phyloP scores from a whole-genome alignment of 2,113 vertebrate species.

The Romanogobio albipinnatus region DNA sequence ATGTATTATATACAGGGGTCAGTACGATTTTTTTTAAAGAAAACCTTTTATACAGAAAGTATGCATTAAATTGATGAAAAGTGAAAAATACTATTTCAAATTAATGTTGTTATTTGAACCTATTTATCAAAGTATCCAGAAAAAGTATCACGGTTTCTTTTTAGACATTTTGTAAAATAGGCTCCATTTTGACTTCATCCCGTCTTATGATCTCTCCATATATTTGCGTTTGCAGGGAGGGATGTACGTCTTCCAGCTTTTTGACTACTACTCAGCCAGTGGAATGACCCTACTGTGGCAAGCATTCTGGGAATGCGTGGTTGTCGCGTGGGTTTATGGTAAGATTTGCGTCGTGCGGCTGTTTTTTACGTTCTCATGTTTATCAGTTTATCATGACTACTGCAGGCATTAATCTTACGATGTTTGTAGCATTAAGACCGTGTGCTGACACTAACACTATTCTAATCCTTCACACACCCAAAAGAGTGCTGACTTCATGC shows the following conservation, averaged over 20 bases:
- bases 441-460: neutral
- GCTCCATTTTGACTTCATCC: neutral
- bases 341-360: conserved; percentile 38
- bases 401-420: neutral
- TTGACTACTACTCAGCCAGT: conserved; percentile 85
- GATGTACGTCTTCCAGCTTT: conserved; percentile 85
- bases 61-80: too few species aligned
- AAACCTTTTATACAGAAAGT: too few species aligned
- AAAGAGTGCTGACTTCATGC: neutral
- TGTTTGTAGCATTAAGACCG: neutral
- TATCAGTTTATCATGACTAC: neutral
- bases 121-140: too few species aligned
- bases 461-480: neutral
- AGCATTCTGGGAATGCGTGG: conserved; percentile 83
- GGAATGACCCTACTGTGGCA: conserved; percentile 86
- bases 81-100: too few species aligned
- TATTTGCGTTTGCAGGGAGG: conserved; percentile 71
- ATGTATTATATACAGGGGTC: too few species aligned
- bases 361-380: neutral
- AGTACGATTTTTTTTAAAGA: too few species aligned
- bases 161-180: neutral
- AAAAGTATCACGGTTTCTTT: too few species aligned
- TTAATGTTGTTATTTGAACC: too few species aligned
- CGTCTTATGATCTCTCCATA: neutral
- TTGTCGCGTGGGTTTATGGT: conserved; percentile 85